These are phyloP conservation scores for Phaonia tiefii DNA, from an alignment of 2,888 invertebrate species.

Conservation along the genomic window DNA sequence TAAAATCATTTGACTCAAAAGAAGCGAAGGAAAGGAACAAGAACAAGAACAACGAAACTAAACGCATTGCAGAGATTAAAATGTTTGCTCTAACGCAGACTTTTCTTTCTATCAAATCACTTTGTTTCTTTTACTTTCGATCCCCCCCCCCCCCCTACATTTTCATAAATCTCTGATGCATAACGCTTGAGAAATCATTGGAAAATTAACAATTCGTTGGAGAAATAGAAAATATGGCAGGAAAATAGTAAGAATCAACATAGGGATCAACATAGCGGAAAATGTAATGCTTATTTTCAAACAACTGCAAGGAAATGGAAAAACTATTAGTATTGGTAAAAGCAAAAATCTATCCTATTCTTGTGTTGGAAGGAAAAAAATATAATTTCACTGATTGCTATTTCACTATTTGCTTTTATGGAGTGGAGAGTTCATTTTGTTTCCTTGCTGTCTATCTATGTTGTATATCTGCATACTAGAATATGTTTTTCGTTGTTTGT, in stretches of 20 bases:
- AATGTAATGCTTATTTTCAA: conserved; percentile 12
- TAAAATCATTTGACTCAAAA: conserved; percentile 6
- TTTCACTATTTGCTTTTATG: conserved; percentile 27
- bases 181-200: conserved; percentile 50
- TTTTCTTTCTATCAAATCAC: too few relatives aligned
- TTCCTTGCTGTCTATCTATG: not conserved
- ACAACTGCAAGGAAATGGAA: not conserved
- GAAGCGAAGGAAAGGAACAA: not conserved
- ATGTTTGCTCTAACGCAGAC: too few relatives aligned
- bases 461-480: not conserved
- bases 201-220: conserved; percentile 53
- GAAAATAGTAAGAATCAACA: conserved; percentile 26
- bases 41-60: conserved; percentile 4
- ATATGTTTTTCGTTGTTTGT: too few relatives aligned
- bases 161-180: conserved; percentile 56
- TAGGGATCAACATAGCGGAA: conserved; percentile 26
- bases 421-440: conserved; percentile 32
- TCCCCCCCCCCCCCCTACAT: not conserved
- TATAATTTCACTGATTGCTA: conserved; percentile 45
- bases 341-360: not conserved
- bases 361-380: not conserved
- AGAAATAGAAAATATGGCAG: conserved; percentile 15
- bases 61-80: conserved; percentile 24
- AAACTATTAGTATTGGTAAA: not conserved
- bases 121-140: not conserved